Evolutionary conservation across 1,140 invertebrate genomes (phyloP).

Genomic region (Nomia melanderi): DNA sequence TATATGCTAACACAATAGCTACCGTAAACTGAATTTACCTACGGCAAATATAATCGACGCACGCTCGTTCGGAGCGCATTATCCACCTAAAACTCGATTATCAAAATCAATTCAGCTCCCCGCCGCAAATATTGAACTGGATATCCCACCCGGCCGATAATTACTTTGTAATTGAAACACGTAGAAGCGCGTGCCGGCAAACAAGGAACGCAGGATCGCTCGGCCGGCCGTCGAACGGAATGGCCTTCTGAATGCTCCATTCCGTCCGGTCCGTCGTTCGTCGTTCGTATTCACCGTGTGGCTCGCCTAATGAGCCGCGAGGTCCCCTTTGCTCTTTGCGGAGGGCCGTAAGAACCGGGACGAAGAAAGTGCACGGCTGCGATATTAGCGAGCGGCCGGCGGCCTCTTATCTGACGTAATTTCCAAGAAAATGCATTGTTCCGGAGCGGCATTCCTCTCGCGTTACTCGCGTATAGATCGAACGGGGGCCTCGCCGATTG

Average conservation of each 20-base stretch:
- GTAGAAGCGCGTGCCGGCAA: conserved; percentile 41
- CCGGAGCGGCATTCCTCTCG: background rate
- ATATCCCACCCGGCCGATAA: conserved; percentile 27
- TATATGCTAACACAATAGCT: too few species aligned
- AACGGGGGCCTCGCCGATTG: background rate
- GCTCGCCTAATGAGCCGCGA: conserved; percentile 20
- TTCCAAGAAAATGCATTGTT: conserved; percentile 27
- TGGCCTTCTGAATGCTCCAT: conserved; percentile 4
- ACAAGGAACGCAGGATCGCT: conserved; percentile 14
- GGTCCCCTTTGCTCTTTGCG: conserved; percentile 10
- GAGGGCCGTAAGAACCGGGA: conserved; percentile 8
- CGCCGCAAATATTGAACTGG: too few species aligned
- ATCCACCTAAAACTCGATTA: too few species aligned
- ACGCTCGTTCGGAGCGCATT: too few species aligned
- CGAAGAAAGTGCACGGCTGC: background rate
- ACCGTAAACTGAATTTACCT: too few species aligned
- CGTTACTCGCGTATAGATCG: conserved; percentile 2
- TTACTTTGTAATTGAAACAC: conserved; percentile 54
- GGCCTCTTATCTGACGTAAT: background rate
- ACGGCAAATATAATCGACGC: too few species aligned
- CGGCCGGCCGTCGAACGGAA: background rate
- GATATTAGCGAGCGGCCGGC: conserved; percentile 1
- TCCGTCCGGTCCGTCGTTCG: too few species aligned
- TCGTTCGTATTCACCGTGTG: background rate
- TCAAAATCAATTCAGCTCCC: too few species aligned